Conservation (phyloP, 1,140 invertebrate species). For the Neuroterus valhalla region DNA sequence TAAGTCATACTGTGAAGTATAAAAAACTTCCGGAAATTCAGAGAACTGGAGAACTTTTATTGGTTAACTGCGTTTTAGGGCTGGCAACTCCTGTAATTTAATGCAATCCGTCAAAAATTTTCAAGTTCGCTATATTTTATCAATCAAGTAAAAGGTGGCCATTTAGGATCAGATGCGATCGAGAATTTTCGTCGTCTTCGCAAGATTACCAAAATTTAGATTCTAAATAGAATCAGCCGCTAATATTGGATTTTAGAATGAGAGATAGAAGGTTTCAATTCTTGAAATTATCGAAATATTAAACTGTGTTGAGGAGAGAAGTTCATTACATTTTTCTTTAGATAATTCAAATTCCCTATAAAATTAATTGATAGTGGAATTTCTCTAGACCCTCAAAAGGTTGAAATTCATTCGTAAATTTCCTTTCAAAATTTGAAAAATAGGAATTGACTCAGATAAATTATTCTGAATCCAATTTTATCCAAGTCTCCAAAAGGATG, state of each 20-base stretch:
- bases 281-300: not conserved
- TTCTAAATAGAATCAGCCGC: not conserved
- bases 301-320: not conserved
- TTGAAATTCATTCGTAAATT: not conserved
- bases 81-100: not conserved
- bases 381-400: not conserved
- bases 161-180: not conserved
- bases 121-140: slow-evolving; percentile 4
- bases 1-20: too few relatives aligned
- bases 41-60: not conserved
- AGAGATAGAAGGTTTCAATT: not conserved
- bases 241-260: not conserved
- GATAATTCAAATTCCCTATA: too few relatives aligned
- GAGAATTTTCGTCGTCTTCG: slow-evolving; percentile 1
- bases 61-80: not conserved
- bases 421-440: too few relatives aligned
- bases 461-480: too few relatives aligned
- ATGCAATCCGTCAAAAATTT: not conserved
- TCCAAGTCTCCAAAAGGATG: too few relatives aligned
- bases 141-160: not conserved
- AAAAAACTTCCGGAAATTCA: too few relatives aligned
- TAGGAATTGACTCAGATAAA: too few relatives aligned
- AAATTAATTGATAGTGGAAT: too few relatives aligned
- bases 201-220: not conserved
- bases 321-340: too few relatives aligned